These are phyloP conservation scores for Steatornis caripensis DNA, from an alignment of 2,113 vertebrate genomes.

Conservation along the genomic window DNA sequence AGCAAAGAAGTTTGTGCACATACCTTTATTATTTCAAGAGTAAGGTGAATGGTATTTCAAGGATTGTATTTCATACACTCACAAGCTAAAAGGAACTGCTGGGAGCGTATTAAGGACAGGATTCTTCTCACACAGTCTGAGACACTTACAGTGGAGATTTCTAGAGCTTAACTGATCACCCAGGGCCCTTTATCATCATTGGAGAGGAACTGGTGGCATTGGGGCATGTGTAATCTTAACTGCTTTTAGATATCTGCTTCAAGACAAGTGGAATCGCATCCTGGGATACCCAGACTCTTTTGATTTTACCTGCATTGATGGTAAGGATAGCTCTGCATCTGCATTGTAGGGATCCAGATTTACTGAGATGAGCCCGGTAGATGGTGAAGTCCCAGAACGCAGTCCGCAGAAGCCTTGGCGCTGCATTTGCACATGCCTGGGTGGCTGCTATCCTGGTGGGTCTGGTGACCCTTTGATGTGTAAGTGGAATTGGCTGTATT, in stretches of 20 bases:
- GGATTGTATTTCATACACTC: not conserved
- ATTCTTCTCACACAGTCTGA: not conserved
- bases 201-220: not conserved
- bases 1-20: not conserved
- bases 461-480: not conserved
- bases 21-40: not conserved
- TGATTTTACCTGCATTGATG: not conserved
- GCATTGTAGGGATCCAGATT: not conserved
- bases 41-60: not conserved
- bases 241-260: not conserved
- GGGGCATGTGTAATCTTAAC: not conserved
- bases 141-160: not conserved
- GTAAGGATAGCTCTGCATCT: not conserved
- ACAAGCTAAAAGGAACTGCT: not conserved
- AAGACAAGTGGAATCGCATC: not conserved
- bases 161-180: not conserved
- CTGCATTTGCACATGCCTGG: accelerated
- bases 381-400: not conserved
- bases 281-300: not conserved
- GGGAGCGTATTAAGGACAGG: not conserved
- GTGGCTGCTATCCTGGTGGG: not conserved
- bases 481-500: not conserved
- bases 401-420: not conserved
- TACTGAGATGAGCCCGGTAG: not conserved
- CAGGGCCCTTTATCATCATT: not conserved